A percentile compares a stretch with the other conserved stretches of the same genome.
Conservation (phyloP, 2,113 vertebrate genomes). For the Dermatemys mawii region DNA sequence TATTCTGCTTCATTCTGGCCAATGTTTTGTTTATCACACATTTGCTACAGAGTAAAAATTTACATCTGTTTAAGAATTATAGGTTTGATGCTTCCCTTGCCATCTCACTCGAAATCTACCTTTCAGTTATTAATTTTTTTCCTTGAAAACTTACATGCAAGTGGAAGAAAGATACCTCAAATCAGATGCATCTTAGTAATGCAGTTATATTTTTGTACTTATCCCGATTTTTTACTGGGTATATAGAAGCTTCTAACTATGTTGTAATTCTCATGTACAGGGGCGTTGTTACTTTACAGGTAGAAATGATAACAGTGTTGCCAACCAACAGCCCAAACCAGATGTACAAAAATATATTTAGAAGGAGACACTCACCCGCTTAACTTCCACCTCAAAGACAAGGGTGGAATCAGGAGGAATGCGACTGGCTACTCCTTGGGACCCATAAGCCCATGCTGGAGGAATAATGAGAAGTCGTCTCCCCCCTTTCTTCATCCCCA, state of each 20-base stretch:
- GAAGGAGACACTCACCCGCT: conserved; percentile 81
- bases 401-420: conserved; percentile 87
- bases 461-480: conserved; percentile 88
- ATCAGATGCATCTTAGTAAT: not conserved
- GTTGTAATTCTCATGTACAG: not conserved
- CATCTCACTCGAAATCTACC: not conserved
- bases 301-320: not conserved
- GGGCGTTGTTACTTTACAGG: not conserved
- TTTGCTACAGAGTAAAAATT: not conserved
- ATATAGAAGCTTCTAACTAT: not conserved
- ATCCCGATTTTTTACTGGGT: not conserved
- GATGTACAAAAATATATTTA: fast-evolving
- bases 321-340: not conserved
- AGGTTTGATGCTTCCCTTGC: not conserved
- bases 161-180: not conserved
- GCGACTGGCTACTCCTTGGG: conserved; percentile 85
- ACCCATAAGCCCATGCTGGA: conserved; percentile 83
- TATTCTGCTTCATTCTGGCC: not conserved
- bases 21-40: not conserved
- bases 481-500: conserved; percentile 91
- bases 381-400: conserved; percentile 90
- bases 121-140: not conserved
- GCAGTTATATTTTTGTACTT: not conserved
- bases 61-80: not conserved
- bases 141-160: conserved; percentile 12